Evolutionary conservation across 2,797 vertebrate species (phyloP).

Genomic region (Myripristis murdjan): DNA sequence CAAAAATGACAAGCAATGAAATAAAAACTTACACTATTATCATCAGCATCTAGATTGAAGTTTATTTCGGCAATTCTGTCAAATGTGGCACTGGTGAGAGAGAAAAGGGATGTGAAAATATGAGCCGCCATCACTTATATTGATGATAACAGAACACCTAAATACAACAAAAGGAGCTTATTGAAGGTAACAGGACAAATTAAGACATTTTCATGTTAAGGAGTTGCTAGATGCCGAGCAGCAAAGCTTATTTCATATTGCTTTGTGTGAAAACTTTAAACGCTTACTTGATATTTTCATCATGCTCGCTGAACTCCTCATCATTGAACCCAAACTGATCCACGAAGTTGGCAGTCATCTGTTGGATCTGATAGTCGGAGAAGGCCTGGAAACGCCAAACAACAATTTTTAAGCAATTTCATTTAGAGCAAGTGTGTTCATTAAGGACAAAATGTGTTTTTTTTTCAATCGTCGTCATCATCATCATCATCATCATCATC

Average conservation of each 20-base stretch:
- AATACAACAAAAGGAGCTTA: neutral
- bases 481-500: too few species aligned
- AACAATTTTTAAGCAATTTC: neutral
- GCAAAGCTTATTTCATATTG: too few species aligned
- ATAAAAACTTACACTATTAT: constrained; percentile 92
- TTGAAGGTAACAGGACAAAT: neutral
- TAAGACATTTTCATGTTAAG: too few species aligned
- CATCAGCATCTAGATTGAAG: constrained; percentile 94
- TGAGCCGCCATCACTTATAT: neutral
- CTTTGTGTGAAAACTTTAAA: neutral
- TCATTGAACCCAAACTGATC: constrained; percentile 99
- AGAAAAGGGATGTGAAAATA: constrained; percentile 1
- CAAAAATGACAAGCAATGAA: neutral
- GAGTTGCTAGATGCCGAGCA: too few species aligned
- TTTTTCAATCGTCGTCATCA: too few species aligned
- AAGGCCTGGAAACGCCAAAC: constrained; percentile 88
- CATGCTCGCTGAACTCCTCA: constrained; percentile 97
- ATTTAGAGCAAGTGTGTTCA: neutral
- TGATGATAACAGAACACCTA: neutral
- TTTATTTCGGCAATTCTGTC: constrained; percentile 97
- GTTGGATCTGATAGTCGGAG: constrained; percentile 98
- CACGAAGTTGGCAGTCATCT: constrained; percentile 97
- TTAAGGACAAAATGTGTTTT: too few species aligned
- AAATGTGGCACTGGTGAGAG: constrained; percentile 90
- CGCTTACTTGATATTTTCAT: constrained; percentile 95